Evolutionary conservation across 2,113 vertebrate genomes (phyloP).

Genomic region (Mustelus asterias): DNA sequence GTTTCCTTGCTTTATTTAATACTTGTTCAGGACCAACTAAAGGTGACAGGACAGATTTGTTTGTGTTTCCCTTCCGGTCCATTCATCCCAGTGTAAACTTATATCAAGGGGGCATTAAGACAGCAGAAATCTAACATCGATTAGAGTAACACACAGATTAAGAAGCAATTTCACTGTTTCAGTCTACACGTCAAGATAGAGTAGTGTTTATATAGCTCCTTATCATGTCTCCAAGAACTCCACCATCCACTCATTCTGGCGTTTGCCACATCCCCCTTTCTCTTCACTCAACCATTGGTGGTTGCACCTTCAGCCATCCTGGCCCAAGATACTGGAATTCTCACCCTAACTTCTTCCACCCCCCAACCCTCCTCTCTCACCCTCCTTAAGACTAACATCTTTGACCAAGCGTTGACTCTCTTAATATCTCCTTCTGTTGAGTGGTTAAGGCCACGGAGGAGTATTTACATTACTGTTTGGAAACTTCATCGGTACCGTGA

Average conservation of each 20-base stretch:
- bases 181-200: neutral
- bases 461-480: too few species aligned
- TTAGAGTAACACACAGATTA: neutral
- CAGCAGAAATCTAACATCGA: neutral
- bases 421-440: neutral
- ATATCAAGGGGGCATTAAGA: neutral
- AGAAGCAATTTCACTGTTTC: slow-evolving; percentile 1
- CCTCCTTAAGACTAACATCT: too few species aligned
- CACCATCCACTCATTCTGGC: neutral
- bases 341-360: too few species aligned
- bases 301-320: neutral
- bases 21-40: neutral
- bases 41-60: neutral
- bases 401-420: neutral
- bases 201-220: neutral
- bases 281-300: too few species aligned
- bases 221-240: neutral
- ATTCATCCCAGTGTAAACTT: neutral
- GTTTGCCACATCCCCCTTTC: neutral
- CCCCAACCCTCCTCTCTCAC: too few species aligned
- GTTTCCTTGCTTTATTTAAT: neutral
- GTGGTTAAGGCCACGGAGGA: neutral
- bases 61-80: neutral
- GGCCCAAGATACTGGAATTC: too few species aligned
- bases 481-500: too few species aligned